phyloP scores from a whole-genome alignment of 2,888 invertebrate species.

The Drosophila meridionalis region DNA sequence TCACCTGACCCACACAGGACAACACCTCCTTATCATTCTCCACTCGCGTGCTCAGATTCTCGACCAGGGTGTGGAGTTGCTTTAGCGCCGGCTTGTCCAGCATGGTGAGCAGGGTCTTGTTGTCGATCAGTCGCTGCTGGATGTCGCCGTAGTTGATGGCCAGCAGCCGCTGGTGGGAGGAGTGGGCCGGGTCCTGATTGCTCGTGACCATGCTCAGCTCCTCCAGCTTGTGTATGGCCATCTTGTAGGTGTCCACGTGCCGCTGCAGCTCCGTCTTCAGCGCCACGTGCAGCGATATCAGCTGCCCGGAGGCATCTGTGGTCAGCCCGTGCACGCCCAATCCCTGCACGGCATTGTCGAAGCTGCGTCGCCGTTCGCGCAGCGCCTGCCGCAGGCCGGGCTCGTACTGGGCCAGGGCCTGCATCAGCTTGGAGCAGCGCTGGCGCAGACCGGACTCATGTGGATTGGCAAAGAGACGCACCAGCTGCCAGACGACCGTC shows the following conservation, averaged over 20 bases:
- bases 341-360: conserved; percentile 95
- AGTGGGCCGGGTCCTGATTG: conserved; percentile 91
- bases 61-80: conserved; percentile 89
- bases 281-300: conserved; percentile 92
- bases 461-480: conserved; percentile 88
- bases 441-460: conserved; percentile 88
- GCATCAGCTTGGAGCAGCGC: conserved; percentile 87
- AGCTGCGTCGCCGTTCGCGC: conserved; percentile 88
- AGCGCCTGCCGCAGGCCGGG: conserved; percentile 89
- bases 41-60: conserved; percentile 91
- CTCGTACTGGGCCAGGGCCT: conserved; percentile 87
- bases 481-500: conserved; percentile 93
- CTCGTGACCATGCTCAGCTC: conserved; percentile 88
- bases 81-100: conserved; percentile 93
- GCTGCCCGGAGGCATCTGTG: conserved; percentile 87
- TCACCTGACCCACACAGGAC: conserved; percentile 89
- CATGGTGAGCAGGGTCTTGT: conserved; percentile 94
- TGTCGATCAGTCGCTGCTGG: conserved; percentile 95
- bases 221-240: conserved; percentile 94
- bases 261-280: conserved; percentile 93
- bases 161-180: conserved; percentile 95
- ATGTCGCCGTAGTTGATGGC: conserved; percentile 94
- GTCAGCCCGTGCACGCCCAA: conserved; percentile 94
- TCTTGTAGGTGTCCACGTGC: conserved; percentile 94
- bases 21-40: conserved; percentile 96